Conservation (phyloP, 53 echinoderm and acorn worm genomes). For the Echinometra lucunter region DNA sequence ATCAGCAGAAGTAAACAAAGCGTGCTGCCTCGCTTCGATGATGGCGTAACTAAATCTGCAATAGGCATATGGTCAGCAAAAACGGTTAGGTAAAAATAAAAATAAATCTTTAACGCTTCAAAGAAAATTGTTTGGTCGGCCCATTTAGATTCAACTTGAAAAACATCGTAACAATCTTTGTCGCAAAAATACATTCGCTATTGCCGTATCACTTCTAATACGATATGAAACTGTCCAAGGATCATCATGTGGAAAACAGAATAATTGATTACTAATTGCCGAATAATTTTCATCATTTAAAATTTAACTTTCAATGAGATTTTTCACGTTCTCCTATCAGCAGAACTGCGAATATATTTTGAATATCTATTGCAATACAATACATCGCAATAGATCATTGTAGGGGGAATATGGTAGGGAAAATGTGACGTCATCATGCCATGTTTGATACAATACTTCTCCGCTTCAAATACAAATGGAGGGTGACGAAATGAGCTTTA, state of each 20-base stretch:
- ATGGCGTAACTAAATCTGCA: background rate
- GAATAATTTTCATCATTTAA: background rate
- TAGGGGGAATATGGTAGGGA: background rate
- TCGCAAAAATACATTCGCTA: background rate
- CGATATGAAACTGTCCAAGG: background rate
- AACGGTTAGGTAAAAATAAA: background rate
- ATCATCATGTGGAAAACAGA: background rate
- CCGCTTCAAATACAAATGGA: background rate
- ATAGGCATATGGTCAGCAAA: background rate
- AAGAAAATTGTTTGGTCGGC: background rate
- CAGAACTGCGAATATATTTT: background rate
- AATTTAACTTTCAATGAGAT: background rate
- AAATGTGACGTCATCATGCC: background rate
- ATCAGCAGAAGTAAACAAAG: slow-evolving; percentile 5
- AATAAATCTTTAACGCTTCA: background rate
- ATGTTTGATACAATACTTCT: background rate
- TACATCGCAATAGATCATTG: background rate
- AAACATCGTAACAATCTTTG: background rate
- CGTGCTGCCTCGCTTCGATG: slow-evolving; percentile 24
- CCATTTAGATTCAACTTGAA: background rate
- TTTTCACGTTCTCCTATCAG: background rate
- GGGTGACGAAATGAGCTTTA: slow-evolving; percentile 14
- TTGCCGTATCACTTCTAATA: background rate
- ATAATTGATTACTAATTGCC: slow-evolving; percentile 4
- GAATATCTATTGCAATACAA: background rate